phyloP scores from a whole-genome alignment of 2,113 vertebrate genomes.

The Aramus guarauna region DNA sequence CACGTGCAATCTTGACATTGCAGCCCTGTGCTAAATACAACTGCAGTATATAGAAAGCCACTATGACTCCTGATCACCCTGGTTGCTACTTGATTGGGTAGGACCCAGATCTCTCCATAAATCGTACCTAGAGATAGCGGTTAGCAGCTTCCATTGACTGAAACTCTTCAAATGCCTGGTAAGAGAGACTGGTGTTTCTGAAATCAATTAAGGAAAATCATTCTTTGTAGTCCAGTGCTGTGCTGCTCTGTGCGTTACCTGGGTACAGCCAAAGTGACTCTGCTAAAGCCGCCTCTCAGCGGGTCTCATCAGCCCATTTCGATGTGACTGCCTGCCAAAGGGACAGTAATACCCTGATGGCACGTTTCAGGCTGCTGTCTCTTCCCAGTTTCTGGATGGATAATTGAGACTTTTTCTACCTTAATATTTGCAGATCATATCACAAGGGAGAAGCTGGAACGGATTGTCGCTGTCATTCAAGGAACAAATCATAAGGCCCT shows the following conservation, averaged over 20 bases:
- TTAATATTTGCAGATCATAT: slow-evolving; percentile 82
- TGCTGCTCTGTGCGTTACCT: not conserved
- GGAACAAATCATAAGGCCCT: slow-evolving; percentile 90
- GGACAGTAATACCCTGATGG: not conserved
- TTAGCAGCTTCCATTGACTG: not conserved
- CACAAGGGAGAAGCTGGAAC: slow-evolving; percentile 87
- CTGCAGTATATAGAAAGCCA: not conserved
- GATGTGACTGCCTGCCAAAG: not conserved
- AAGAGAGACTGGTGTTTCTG: not conserved
- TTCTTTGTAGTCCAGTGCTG: not conserved
- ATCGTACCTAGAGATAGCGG: not conserved
- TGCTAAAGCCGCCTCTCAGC: not conserved
- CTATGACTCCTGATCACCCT: not conserved
- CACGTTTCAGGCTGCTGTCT: not conserved
- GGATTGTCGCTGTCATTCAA: slow-evolving; percentile 87
- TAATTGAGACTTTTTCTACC: not conserved
- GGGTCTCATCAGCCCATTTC: not conserved
- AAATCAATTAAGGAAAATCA: not conserved
- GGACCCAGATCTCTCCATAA: not conserved
- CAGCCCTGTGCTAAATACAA: not conserved
- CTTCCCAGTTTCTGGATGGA: not conserved
- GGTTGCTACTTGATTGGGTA: not conserved
- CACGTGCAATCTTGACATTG: not conserved
- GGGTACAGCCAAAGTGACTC: not conserved
- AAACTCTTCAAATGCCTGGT: not conserved